Base-by-base conservation (phyloP, 2,888 invertebrate genomes). In the Catocala sponsa region DNA sequence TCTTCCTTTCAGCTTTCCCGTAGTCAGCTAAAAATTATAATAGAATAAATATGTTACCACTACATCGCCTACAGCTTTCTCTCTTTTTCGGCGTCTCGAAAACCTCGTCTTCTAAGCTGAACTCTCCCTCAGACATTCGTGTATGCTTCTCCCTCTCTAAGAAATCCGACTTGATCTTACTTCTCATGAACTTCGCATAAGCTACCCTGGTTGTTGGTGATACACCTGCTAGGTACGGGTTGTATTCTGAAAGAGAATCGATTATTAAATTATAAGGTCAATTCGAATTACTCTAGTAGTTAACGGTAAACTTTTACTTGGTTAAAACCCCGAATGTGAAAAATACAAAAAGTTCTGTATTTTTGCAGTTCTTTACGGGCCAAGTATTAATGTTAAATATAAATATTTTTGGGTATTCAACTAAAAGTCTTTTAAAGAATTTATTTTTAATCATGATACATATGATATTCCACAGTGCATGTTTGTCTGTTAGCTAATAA, bases 121-220 rank as follows among this genome's bases (percentile, higher is more conserved):
- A 62, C n/a, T 90, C 88, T 15, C 11, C 81, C 0, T 25, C 44
- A 0, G 75, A 75, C n/a, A 64, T 66, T 10, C 61, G 71, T 12
- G 59, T 72, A 7, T 65, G 68, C 46, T 79, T 78, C 63, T 89
- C 85, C 44, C 80, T 80, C 15, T 83, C 85, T 7, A 81, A 76
- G 71, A 94, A 95, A 74, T 96, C 96, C 0, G 95, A 94, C 56
- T 95, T 95, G 70, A 97, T 95, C 88, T 97, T 96, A 82, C 95
- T 96, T 67, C 96, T 96, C 96, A 98, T 98, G 85, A 98, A 98
- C 89, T 98, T 98, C 56, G 97, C 98, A 78, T 98, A 98, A 0
- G 98, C 98, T 12, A 98, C 96, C 76, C 98, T 95, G 0, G 98
- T 97, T 0, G 96, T 96, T 0, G 97, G 97, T 0, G 97, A 96